Base-by-base conservation (phyloP, 30 jellyfish, hydroid and myxozoan species). In the Nemopilema nomurai region DNA sequence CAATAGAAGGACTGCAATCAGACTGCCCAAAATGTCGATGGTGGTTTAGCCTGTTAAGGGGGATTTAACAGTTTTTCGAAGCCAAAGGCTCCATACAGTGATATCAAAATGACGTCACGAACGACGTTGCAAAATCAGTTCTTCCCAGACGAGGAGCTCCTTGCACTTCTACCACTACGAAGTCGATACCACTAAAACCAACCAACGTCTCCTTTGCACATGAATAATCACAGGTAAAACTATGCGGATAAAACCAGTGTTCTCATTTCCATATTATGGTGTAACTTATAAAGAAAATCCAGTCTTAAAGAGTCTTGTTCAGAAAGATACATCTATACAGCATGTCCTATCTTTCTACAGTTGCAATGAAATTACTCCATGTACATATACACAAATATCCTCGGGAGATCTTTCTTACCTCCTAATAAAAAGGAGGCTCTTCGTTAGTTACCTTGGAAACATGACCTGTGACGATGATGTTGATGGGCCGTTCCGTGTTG, bases 401-500 rank as follows among this genome's bases (percentile, higher is more conserved):
- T 27, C 75, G 28, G 70, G 85, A 70, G 76, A 21, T 20, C 9
- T 69, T 62, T 20, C 86, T 86, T 86, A 70, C 92, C 92, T 65
- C 28, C 71, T 83, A 62, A 50, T 8, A 31, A 53, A 86, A 86
- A 83, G 92, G 92, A 80, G 51, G 57, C 67, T 51, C 79, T 16
- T 17, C 49, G n/a, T n/a, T 83, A 83, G 92, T 83, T 83, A 83
- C 92, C 92, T 83, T 66, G 85, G 86, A 83, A 28, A 83, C 82
- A 53, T 62, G 64, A 49, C 18, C 74, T 70, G 80, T 20, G 73
- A 69, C 7, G 85, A 49, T 13, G 57, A 41, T 41, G 57, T 41
- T 41, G 57, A 41, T 0, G 92, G 86, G 31, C 92, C 92, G 64
- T 83, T 72, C 73, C 83, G 86, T 20, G 84, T 41, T 28, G 74